A percentile compares a stretch with the other conserved stretches of the same genome.
These are phyloP conservation scores for Pseudomyrmex sp. DNA, from an alignment of 1,140 invertebrate genomes.

Conservation along the genomic window DNA sequence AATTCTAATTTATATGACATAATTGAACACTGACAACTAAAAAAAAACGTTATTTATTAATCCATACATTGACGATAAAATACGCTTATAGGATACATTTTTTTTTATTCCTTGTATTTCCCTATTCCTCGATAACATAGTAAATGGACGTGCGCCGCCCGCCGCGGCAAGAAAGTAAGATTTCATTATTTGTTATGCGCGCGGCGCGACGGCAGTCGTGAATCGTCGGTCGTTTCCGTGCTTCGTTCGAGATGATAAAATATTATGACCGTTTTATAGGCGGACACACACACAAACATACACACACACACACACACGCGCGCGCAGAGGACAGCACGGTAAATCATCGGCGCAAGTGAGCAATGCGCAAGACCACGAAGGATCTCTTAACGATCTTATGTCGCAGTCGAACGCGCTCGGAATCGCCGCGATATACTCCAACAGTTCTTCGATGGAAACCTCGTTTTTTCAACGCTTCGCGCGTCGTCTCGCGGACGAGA, in stretches of 20 bases:
- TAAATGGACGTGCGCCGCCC: constrained; percentile 18
- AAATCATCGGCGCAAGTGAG: constrained; percentile 68
- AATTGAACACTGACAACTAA: too few relatives aligned
- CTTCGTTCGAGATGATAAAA: constrained; percentile 71
- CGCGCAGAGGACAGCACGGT: constrained; percentile 58
- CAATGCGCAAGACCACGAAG: constrained; percentile 56
- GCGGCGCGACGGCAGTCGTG: constrained; percentile 51
- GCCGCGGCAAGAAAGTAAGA: constrained; percentile 66
- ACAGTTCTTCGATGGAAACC: constrained; percentile 13
- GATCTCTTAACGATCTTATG: constrained; percentile 67
- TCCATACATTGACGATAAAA: background rate
- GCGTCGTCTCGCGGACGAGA: background rate
- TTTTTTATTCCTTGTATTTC: background rate
- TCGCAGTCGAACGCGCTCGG: constrained; percentile 39
- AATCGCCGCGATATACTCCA: background rate
- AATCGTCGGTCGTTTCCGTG: constrained; percentile 63
- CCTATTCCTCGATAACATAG: background rate
- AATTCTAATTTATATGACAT: constrained; percentile 3
- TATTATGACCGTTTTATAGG: constrained; percentile 75
- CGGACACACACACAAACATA: background rate
- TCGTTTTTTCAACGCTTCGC: constrained; percentile 3
- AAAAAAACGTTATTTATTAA: too few relatives aligned
- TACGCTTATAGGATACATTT: background rate
- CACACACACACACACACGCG: too few relatives aligned
- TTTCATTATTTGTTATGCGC: constrained; percentile 69